Evolutionary conservation across 2,888 invertebrate genomes (phyloP), one percentile per base, ranked within the genome.

Genomic region (Helleia helle): DNA sequence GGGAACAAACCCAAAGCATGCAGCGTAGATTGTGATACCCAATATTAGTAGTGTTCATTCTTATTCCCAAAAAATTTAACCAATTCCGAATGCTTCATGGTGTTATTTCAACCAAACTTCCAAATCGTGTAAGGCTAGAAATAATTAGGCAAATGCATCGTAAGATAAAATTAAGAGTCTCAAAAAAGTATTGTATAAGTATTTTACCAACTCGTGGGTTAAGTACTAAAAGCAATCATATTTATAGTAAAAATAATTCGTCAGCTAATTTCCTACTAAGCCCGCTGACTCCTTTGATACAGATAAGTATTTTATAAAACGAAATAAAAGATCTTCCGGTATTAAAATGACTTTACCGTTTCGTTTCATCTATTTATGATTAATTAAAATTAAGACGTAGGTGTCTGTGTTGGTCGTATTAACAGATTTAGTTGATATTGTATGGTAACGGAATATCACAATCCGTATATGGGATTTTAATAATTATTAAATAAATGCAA

Each of bases 271-370:
- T 73, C 67, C 71, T 71, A 71, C 71, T 74, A 62, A 66, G 66
- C 71, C 73, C 68, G 80, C 77, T 77, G 81, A 73, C 79, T 65
- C 57, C 69, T 84, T 84, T 83, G 83, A 83, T 83, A 83, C 79
- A 75, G 71, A 73, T 71, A 73, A 74, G 75, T 81, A 80, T 84
- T 84, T 84, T 84, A 74, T 80, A 80, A 77, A 79, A 68, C 64
- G 65, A 70, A 65, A 70, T 71, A 71, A 73, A 74, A 72, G 81
- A 80, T 80, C 83, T 84, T 84, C 81, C 83, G 74, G 71, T 76
- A 71, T 59, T 64, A 62, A 65, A 65, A 68, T 69, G 67, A 72
- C 74, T 73, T 75, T 73, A 61, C 68, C 65, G 67, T 77, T 80
- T 76, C 62, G 72, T 81, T 81, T 76, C 62, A 66, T 74, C 76